Conservation (phyloP, 1,140 invertebrate genomes). For the Laupala kohalensis region DNA sequence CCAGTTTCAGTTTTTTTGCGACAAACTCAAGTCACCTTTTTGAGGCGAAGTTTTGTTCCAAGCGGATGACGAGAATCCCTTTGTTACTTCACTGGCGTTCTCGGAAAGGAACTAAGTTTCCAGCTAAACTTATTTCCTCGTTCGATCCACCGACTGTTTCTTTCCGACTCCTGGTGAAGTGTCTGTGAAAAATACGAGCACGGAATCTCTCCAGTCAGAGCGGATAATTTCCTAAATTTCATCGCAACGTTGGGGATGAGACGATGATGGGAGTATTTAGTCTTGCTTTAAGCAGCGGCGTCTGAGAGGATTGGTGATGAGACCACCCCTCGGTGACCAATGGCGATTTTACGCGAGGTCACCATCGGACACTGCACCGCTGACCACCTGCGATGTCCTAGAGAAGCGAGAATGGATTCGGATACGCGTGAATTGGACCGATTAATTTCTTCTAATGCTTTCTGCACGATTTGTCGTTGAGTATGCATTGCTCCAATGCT, state of each 20-base stretch:
- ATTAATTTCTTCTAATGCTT: not conserved
- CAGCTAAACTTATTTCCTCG: not conserved
- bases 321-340: not conserved
- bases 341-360: not conserved
- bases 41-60: not conserved
- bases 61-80: not conserved
- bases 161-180: not conserved
- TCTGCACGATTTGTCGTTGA: not conserved
- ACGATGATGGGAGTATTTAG: not conserved
- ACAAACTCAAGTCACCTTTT: not conserved
- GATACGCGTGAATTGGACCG: not conserved
- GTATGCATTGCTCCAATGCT: too few relatives aligned
- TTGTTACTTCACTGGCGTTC: not conserved
- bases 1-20: not conserved
- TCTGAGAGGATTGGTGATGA: too few relatives aligned
- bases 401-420: not conserved
- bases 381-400: not conserved
- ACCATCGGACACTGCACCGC: not conserved
- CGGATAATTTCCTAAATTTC: not conserved
- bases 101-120: not conserved
- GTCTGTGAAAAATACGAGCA: not conserved
- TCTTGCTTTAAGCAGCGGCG: not conserved
- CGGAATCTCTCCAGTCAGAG: not conserved
- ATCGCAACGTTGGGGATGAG: not conserved
- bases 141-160: not conserved